These are phyloP conservation scores for Petrolisthes manimaculis DNA, from an alignment of 2,888 invertebrate species.

Conservation along the genomic window DNA sequence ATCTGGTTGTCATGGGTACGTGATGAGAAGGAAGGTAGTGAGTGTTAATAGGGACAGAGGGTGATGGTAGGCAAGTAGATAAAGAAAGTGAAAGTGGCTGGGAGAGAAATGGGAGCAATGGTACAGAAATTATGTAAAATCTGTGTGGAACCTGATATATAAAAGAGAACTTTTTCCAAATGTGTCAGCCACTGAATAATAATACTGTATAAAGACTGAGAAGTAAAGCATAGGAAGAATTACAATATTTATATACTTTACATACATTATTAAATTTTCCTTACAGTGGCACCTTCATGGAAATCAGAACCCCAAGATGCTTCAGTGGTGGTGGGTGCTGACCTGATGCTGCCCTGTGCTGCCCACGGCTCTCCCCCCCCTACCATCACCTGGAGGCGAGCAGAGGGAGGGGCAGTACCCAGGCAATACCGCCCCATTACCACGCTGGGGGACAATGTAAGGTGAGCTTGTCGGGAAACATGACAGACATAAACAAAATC, in stretches of 20 bases:
- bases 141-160: too few relatives aligned
- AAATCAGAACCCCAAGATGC: conserved; percentile 47
- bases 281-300: conserved; percentile 62
- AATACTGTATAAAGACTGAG: too few relatives aligned
- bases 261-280: conserved; percentile 3
- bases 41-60: background rate
- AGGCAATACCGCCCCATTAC: conserved; percentile 57
- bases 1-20: conserved; percentile 84
- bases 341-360: conserved; percentile 57
- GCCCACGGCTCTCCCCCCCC: conserved; percentile 59
- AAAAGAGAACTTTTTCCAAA: too few relatives aligned
- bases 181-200: too few relatives aligned
- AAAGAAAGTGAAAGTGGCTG: background rate
- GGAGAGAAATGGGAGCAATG: background rate
- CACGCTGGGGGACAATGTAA: conserved; percentile 59
- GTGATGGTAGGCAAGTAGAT: background rate
- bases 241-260: background rate
- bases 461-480: conserved; percentile 1
- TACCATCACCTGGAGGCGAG: conserved; percentile 60
- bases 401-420: conserved; percentile 48
- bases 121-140: too few relatives aligned
- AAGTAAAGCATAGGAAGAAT: too few relatives aligned
- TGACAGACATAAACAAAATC: too few relatives aligned
- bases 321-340: conserved; percentile 56
- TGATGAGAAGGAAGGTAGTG: background rate